Conservation (phyloP, 2,113 vertebrate species). For the Silurus meridionalis region DNA sequence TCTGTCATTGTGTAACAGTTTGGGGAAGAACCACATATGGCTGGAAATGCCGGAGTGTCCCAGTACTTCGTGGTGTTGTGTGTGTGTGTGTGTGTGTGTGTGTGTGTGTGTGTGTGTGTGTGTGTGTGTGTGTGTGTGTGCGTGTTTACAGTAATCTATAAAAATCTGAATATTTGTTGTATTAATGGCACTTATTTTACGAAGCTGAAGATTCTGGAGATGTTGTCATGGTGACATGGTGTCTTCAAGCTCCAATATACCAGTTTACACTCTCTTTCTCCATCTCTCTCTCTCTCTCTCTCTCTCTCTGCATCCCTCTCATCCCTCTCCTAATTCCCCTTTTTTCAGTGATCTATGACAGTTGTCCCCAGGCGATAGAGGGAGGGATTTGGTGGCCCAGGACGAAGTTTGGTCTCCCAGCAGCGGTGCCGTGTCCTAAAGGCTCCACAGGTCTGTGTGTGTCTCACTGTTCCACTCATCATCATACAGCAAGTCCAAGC, state of each 20-base stretch:
- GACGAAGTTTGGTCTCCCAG: conserved; percentile 91
- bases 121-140: too few species aligned
- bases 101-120: too few species aligned
- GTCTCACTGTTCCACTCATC: neutral
- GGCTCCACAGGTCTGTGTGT: conserved; percentile 82
- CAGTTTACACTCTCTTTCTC: neutral
- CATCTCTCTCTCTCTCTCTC: conserved; percentile 2
- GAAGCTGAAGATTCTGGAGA: neutral
- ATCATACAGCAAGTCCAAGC: neutral
- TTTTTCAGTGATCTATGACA: conserved; percentile 90
- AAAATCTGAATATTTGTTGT: neutral
- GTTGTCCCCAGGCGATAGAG: conserved; percentile 89
- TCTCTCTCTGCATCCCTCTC: conserved; percentile 19
- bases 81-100: too few species aligned
- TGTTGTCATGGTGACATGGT: neutral
- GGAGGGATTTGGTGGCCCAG: conserved; percentile 95
- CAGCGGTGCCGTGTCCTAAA: conserved; percentile 87
- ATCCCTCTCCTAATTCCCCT: conserved; percentile 23
- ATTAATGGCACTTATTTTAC: neutral
- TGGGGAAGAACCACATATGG: too few species aligned
- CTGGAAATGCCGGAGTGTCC: too few species aligned
- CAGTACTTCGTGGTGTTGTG: too few species aligned
- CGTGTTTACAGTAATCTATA: neutral
- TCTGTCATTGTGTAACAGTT: too few species aligned
- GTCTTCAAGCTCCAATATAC: neutral